phyloP scores from a whole-genome alignment of 2,888 invertebrate species.

The Sympetrum striolatum region DNA sequence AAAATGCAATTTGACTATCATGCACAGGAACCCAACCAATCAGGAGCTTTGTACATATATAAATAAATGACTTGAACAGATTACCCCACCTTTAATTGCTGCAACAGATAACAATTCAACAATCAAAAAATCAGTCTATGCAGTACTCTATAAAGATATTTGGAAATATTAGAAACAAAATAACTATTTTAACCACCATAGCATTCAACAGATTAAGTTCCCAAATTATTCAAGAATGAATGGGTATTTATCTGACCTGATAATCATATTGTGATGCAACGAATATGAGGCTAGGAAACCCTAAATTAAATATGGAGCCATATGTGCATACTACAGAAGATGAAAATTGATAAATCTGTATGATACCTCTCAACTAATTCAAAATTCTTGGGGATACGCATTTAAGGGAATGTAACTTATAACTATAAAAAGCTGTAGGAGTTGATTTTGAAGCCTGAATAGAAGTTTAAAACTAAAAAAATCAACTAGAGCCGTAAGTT shows the following conservation, averaged over 20 bases:
- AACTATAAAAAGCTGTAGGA: not conserved
- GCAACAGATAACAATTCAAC: slow-evolving; percentile 4
- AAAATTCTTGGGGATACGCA: too few relatives aligned
- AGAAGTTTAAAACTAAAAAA: too few relatives aligned
- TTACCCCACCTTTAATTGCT: not conserved
- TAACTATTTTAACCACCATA: not conserved
- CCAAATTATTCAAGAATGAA: not conserved
- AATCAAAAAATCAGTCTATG: slow-evolving; percentile 9
- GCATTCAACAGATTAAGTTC: not conserved
- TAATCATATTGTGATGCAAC: not conserved
- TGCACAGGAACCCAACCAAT: slow-evolving; percentile 1
- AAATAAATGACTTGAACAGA: slow-evolving; percentile 8
- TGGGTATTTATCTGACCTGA: not conserved
- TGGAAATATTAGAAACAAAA: not conserved
- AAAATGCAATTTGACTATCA: slow-evolving; percentile 2
- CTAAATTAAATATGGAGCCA: too few relatives aligned
- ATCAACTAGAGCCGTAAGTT: too few relatives aligned
- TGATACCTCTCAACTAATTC: too few relatives aligned
- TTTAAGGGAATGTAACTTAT: not conserved
- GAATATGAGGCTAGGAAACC: not conserved
- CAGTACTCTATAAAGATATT: not conserved
- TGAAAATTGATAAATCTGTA: too few relatives aligned
- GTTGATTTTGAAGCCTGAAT: not conserved
- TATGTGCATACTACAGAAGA: too few relatives aligned
- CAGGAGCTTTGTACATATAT: slow-evolving; percentile 8